These are phyloP conservation scores for Sinohyriopsis cumingii DNA, from an alignment of 2,888 invertebrate genomes.

Conservation along the genomic window DNA sequence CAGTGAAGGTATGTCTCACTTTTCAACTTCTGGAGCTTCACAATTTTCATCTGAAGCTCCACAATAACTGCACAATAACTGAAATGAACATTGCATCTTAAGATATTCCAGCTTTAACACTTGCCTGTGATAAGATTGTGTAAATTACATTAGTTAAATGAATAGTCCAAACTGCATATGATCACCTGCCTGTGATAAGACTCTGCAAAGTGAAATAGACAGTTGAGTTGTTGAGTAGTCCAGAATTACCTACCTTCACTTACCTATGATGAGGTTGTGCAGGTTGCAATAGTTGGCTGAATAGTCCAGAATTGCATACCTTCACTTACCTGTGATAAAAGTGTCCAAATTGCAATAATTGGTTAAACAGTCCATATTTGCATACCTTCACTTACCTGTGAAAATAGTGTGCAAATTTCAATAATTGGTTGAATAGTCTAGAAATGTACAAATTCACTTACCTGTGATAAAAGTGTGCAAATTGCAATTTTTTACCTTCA, in stretches of 20 bases:
- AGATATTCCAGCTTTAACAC: no score
- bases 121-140: no score
- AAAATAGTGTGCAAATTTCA: background rate
- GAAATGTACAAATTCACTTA: background rate
- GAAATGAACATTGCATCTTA: no score
- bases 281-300: background rate
- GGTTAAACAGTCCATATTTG: no score
- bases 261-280: background rate
- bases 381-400: background rate
- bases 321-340: background rate
- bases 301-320: background rate
- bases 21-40: no score
- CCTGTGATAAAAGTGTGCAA: background rate
- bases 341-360: no score
- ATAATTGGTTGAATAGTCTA: background rate
- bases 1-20: no score
- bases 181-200: background rate
- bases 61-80: no score
- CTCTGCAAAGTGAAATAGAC: background rate
- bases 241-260: background rate
- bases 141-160: no score
- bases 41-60: no score
- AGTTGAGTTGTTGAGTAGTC: background rate
- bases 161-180: no score
- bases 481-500: background rate